Evolutionary conservation across 2,888 invertebrate genomes (phyloP).

Genomic region (Synergus itoensis): DNA sequence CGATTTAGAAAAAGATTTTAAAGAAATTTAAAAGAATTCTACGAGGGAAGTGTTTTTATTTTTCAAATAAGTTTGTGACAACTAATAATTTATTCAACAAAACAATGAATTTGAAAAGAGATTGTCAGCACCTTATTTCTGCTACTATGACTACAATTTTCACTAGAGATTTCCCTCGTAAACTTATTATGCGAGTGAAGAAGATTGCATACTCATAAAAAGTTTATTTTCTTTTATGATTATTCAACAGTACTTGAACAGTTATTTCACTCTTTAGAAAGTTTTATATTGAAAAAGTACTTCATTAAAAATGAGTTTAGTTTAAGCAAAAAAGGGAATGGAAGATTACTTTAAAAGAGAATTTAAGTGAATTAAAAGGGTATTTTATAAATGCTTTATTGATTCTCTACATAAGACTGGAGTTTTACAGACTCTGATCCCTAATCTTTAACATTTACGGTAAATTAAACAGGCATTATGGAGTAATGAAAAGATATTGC

Average conservation of each 20-base stretch:
- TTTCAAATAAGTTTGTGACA: neutral
- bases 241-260: neutral
- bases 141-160: neutral
- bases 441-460: slow-evolving; percentile 10
- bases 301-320: slow-evolving; percentile 3
- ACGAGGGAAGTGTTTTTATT: too few relatives aligned
- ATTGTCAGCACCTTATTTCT: neutral
- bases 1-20: neutral
- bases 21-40: neutral
- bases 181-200: neutral
- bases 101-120: neutral
- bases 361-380: too few relatives aligned
- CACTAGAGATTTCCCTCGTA: neutral
- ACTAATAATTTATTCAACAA: neutral
- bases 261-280: neutral
- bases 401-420: neutral
- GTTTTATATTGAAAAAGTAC: slow-evolving; percentile 3
- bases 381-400: neutral
- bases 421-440: neutral
- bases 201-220: neutral
- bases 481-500: slow-evolving; percentile 33
- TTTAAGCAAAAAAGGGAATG: too few relatives aligned
- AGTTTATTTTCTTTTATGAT: neutral
- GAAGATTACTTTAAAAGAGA: too few relatives aligned
- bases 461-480: slow-evolving; percentile 17